Conservation (phyloP, 1,140 invertebrate genomes). For the Anthonomus grandis region DNA sequence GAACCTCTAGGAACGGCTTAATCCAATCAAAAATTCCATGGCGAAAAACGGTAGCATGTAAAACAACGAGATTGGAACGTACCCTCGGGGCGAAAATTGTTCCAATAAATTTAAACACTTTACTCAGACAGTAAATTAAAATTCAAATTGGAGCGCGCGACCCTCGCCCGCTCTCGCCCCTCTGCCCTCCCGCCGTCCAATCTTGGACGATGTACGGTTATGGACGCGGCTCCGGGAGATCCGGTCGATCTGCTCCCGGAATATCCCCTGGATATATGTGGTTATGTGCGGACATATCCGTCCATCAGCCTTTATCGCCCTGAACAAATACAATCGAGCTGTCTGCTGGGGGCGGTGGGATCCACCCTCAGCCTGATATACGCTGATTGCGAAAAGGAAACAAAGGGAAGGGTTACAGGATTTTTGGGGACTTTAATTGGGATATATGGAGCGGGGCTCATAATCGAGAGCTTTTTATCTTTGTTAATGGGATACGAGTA, state of each 20-base stretch:
- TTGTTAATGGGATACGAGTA: constrained; percentile 8
- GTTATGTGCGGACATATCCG: constrained; percentile 50
- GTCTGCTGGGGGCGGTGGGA: constrained; percentile 25
- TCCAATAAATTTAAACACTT: constrained; percentile 42
- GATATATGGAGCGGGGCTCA: constrained; percentile 15
- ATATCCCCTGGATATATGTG: constrained; percentile 38
- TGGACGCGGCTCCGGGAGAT: constrained; percentile 38
- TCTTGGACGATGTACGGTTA: constrained; percentile 47
- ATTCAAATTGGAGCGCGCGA: constrained; percentile 46
- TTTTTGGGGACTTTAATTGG: constrained; percentile 23
- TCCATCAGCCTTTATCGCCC: constrained; percentile 49
- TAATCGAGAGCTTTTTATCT: constrained; percentile 13
- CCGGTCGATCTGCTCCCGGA: constrained; percentile 41
- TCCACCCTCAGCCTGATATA: constrained; percentile 12
- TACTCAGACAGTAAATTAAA: constrained; percentile 48
- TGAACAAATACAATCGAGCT: constrained; percentile 48
- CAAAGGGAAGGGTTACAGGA: constrained; percentile 25
- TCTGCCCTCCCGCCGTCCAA: constrained; percentile 33
- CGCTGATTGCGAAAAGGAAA: constrained; percentile 29
- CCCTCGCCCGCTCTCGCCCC: constrained; percentile 7
- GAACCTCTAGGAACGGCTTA: constrained; percentile 22
- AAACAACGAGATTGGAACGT: constrained; percentile 28
- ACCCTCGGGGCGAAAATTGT: constrained; percentile 29
- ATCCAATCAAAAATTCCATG: constrained; percentile 29
- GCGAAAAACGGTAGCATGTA: constrained; percentile 22